Evolutionary conservation across 2,888 invertebrate genomes (phyloP), one percentile per base, ranked within the genome.

Genomic region (Hyles lineata): DNA sequence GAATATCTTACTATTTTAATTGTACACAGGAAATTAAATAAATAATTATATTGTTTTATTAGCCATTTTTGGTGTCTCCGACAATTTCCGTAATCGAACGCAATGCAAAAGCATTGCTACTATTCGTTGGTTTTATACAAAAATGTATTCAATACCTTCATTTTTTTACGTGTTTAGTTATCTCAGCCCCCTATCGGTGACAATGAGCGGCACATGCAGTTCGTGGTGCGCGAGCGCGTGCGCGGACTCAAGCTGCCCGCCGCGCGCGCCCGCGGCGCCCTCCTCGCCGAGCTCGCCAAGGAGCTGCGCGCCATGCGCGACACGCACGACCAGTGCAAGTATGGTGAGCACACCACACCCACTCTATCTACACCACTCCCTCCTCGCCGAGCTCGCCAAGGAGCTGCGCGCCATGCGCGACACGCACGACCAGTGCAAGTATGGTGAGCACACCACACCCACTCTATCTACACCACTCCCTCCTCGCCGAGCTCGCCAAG

Each of bases 271-370:
- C 96, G 98, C 74, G 98, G 98, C 8, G 97, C 97, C 0, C 91
- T 99, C 19, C 95, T 99, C 0, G 96, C 98, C 25, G 98, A 99
- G 82, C 94, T 99, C 60, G 97, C 98, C 0, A 96, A 97, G 69
- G 98, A 99, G 83, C 96, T 99, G 85, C 96, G 97, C 73, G 96
- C 97, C 75, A 94, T 99, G 80, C 96, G 98, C 79, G 98, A 99
- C 75, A 98, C 98, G 83, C 95, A 98, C 71, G 98, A 98, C 73
- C 88, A 91, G 95, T 96, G 87, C 93, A 96, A 90, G 75, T 90
- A 89, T 72, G 92, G 92, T 92, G 19, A 95, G 85, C 73, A 21
- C 50, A 8, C 32, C 35, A 52, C 71, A 19, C n/a, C 43, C 3
- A 17, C 7, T 17, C 19, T 63, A 29, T 43, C 11, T 43, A 43